Evolutionary conservation across 2,888 invertebrate species (phyloP).

Genomic region (Aleiodes testaceus): DNA sequence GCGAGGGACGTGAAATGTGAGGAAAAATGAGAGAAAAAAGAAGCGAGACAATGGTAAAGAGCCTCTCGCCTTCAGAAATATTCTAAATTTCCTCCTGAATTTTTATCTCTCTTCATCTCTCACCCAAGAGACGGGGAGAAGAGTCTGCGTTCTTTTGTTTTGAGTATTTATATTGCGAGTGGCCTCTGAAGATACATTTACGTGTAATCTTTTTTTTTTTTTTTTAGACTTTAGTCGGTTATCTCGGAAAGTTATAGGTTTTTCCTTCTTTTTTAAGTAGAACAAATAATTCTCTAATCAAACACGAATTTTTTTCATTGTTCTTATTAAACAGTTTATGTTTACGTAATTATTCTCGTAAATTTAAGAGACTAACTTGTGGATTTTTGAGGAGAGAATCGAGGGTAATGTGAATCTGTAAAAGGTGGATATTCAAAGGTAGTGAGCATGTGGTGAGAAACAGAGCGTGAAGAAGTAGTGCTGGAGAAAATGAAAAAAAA

Average conservation of each 20-base stretch:
- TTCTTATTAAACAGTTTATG: not conserved
- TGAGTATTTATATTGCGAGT: conserved; percentile 8
- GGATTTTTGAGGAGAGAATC: conserved; percentile 4
- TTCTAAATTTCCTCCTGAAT: conserved; percentile 22
- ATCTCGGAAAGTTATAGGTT: conserved; percentile 13
- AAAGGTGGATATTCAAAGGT: conserved; percentile 18
- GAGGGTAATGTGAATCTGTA: conserved; percentile 28
- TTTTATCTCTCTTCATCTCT: conserved; percentile 22
- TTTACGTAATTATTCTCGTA: conserved; percentile 6
- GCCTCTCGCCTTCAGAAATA: conserved; percentile 13
- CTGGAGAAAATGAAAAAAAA: not conserved
- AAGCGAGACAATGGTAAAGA: not conserved
- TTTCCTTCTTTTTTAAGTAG: too few relatives aligned
- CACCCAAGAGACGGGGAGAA: not conserved
- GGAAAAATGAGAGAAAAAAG: not conserved
- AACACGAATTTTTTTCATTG: not conserved
- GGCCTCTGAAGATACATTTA: conserved; percentile 26
- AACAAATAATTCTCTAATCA: conserved; percentile 2
- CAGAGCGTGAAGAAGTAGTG: conserved; percentile 19
- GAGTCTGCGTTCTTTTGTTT: conserved; percentile 8
- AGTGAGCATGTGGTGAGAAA: conserved; percentile 18
- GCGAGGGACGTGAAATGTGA: not conserved
- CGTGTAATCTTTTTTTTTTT: conserved; percentile 12
- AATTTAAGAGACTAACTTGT: conserved; percentile 1
- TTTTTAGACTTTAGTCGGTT: not conserved